Evolutionary conservation across 2,888 invertebrate genomes (phyloP), one percentile per base, ranked within the genome.

Genomic region (Drosophila antonietae): DNA sequence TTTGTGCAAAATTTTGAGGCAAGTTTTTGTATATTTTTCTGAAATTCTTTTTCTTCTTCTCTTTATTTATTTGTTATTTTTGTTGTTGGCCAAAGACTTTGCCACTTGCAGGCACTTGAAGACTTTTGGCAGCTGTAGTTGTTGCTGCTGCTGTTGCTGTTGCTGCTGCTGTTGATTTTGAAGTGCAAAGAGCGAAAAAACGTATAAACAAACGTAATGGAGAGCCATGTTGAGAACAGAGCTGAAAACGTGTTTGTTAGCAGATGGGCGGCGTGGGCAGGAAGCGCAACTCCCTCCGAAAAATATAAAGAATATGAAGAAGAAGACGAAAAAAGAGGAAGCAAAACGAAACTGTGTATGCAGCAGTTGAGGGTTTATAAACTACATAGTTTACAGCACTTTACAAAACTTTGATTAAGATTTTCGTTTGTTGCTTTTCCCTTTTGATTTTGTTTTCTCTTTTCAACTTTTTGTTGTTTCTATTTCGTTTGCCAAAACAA

Each of bases 371-470:
- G 35, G 15, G 23, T 41, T 56, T 73, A 85, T 79, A 81, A 84
- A 87, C 89, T 83, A 81, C 80, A 84, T 87, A 85, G 88, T 89
- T 85, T 87, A 89, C 89, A 89, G 80, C 82, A 85, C 84, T 89
- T 89, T 73, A 75, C 88, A 67, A 88, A 85, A 85, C 89, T 85
- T 85, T 85, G 85, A 85, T 85, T 85, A 85, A 85, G 85, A 88
- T 89, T 89, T 89, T 80, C 80, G 75, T 79, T 88, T 88, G 80
- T 82, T 85, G 85, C 74, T 67, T 59, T 76, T 68, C 37, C 18
- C 14, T 56, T 59, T 68, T 52, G 60, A 52, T 66, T 43, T 72
- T 72, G 55, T 66, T 73, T 73, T 75, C 60, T 31, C 60, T 23
- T 69, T 78, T 62, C 46, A 10, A 43, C 39, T 78, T 68, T 37